Evolutionary conservation across 2,888 invertebrate species (phyloP).

Genomic region (Trichogramma evanescens): DNA sequence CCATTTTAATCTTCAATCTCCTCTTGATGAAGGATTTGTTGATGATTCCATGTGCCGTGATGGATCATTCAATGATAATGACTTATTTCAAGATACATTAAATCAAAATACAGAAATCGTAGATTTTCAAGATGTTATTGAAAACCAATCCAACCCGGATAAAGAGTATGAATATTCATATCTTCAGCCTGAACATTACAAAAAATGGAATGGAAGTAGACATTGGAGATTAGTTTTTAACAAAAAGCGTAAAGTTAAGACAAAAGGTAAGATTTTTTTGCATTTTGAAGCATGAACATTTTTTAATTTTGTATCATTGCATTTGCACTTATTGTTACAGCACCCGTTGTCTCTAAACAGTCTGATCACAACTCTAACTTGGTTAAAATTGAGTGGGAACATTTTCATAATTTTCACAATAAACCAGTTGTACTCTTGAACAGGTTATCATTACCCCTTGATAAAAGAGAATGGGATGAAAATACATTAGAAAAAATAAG

Average conservation of each 20-base stretch:
- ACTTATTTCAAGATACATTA: no score
- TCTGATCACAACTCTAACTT: no score
- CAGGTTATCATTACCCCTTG: no score
- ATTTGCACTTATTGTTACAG: no score
- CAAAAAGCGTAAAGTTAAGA: neutral
- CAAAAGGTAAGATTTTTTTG: no score
- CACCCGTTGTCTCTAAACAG: no score
- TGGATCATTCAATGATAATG: no score
- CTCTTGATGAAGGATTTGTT: slow-evolving; percentile 23
- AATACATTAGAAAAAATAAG: slow-evolving; percentile 30
- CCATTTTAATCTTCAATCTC: slow-evolving; percentile 31
- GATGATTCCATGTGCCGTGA: slow-evolving; percentile 19
- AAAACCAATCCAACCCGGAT: slow-evolving; percentile 1
- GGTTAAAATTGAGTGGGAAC: no score
- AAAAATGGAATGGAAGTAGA: slow-evolving; percentile 71
- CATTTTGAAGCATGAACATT: no score
- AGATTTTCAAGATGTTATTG: slow-evolving; percentile 26
- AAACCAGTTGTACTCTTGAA: no score
- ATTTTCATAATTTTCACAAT: no score
- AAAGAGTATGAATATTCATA: slow-evolving; percentile 35
- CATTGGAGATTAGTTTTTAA: slow-evolving; percentile 67
- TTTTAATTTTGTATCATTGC: no score
- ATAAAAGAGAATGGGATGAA: slow-evolving; percentile 23
- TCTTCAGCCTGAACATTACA: slow-evolving; percentile 24
- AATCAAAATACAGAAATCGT: slow-evolving; percentile 25